Percentiles rank a stretch among this genome's conserved stretches.
phyloP scores from a whole-genome alignment of 2,888 invertebrate species.

The Matsumyia berberina region DNA sequence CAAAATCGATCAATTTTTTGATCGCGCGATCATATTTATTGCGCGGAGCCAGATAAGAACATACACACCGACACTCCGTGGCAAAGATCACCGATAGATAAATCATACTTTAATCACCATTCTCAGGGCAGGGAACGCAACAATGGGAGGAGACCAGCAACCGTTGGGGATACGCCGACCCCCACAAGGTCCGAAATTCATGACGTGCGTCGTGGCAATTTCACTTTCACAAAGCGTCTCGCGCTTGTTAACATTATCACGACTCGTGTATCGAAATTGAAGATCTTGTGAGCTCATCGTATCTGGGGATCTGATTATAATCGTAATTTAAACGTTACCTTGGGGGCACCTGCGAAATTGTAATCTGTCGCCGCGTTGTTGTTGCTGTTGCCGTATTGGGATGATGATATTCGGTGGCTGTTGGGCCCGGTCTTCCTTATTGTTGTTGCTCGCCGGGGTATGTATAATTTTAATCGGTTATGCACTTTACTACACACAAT shows the following conservation, averaged over 20 bases:
- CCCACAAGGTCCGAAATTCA: no score
- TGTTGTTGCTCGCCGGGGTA: slow-evolving; percentile 12
- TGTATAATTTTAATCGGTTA: slow-evolving; percentile 74
- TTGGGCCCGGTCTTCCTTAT: slow-evolving; percentile 25
- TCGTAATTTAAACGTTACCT: slow-evolving; percentile 58
- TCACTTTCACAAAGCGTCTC: slow-evolving; percentile 23
- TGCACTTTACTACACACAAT: slow-evolving; percentile 77
- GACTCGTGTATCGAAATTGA: slow-evolving; percentile 44
- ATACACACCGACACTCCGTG: no score
- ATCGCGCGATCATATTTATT: no score
- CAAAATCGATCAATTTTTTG: no score
- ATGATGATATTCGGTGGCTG: slow-evolving; percentile 71
- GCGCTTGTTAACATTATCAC: slow-evolving; percentile 32
- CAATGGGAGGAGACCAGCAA: no score
- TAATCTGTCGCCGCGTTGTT: slow-evolving; percentile 37
- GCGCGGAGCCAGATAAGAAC: no score
- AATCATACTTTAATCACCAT: no score
- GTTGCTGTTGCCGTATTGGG: slow-evolving; percentile 29
- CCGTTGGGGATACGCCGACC: no score
- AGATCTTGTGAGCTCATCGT: slow-evolving; percentile 61
- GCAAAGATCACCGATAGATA: no score
- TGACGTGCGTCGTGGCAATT: neutral
- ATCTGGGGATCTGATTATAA: slow-evolving; percentile 62
- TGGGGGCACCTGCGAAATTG: slow-evolving; percentile 51
- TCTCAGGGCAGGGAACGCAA: no score